Percentiles rank a stretch among this genome's conserved stretches.
phyloP scores from a whole-genome alignment of 2,113 vertebrate species.

The Balaeniceps rex region DNA sequence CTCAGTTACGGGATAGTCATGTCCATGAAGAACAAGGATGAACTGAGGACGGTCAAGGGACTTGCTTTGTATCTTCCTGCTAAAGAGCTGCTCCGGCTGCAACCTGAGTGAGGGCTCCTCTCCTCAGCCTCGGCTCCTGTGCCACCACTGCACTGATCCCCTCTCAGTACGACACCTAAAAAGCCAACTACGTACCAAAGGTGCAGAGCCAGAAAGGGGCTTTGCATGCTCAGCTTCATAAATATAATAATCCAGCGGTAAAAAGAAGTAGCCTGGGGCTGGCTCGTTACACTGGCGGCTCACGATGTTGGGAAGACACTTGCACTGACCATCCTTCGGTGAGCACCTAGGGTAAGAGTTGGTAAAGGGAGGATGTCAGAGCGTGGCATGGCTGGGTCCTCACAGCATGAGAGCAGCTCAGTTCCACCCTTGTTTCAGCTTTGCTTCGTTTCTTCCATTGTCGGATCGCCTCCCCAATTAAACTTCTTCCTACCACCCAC shows the following conservation, averaged over 20 bases:
- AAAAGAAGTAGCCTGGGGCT: constrained; percentile 79
- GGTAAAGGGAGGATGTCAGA: not conserved
- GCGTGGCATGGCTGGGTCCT: not conserved
- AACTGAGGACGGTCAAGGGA: not conserved
- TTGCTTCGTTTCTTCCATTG: not conserved
- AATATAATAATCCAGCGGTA: constrained; percentile 83
- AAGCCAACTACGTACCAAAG: constrained; percentile 65
- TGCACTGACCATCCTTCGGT: constrained; percentile 76
- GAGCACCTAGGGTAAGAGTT: constrained; percentile 69
- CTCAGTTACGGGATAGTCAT: not conserved
- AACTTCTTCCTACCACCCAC: not conserved
- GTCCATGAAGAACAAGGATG: not conserved
- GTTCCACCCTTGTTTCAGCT: not conserved
- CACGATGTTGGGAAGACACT: constrained; percentile 79
- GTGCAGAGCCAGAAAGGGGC: constrained; percentile 52
- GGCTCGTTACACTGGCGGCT: constrained; percentile 78
- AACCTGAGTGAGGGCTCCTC: not conserved
- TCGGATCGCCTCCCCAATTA: not conserved
- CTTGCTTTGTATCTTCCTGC: not conserved
- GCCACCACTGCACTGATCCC: rapidly evolving
- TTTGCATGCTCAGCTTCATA: constrained; percentile 84
- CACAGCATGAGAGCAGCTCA: not conserved
- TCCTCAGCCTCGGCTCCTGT: not conserved
- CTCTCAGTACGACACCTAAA: not conserved
- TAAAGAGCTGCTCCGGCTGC: not conserved